A percentile compares a stretch with the other conserved stretches of the same genome.
Conservation (phyloP, 2,797 vertebrate species). For the Periophthalmus magnuspinnatus region DNA sequence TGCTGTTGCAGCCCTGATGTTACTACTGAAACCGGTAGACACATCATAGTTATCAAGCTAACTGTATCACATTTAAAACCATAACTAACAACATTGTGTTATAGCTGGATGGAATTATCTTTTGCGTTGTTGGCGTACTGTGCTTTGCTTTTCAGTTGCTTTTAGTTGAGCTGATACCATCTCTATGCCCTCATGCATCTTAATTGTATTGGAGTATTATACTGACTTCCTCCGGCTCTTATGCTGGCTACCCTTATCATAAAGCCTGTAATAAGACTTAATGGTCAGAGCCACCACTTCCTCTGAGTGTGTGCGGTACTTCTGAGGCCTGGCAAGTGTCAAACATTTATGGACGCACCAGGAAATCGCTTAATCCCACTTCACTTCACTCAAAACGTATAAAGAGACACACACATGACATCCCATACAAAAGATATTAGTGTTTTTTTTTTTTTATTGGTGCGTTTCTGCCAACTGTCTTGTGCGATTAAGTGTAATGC, state of each 20-base stretch:
- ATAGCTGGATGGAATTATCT: slow-evolving; percentile 28
- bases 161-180: slow-evolving; percentile 61
- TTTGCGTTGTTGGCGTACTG: slow-evolving; percentile 23
- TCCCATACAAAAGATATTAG: slow-evolving; percentile 19
- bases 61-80: slow-evolving; percentile 23
- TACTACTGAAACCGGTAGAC: background rate
- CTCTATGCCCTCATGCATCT: slow-evolving; percentile 55
- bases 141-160: slow-evolving; percentile 28
- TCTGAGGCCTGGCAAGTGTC: slow-evolving; percentile 57
- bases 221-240: slow-evolving; percentile 49
- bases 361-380: slow-evolving; percentile 30
- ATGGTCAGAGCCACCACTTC: slow-evolving; percentile 56
- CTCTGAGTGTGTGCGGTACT: slow-evolving; percentile 20
- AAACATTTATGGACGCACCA: slow-evolving; percentile 21
- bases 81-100: slow-evolving; percentile 24
- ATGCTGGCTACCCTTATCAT: slow-evolving; percentile 35
- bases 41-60: no score
- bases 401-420: slow-evolving; percentile 14
- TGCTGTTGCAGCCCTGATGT: background rate
- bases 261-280: slow-evolving; percentile 57
- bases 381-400: slow-evolving; percentile 20
- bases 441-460: slow-evolving; percentile 15
- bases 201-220: slow-evolving; percentile 67
- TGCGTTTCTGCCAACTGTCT: slow-evolving; percentile 15
- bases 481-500: slow-evolving; percentile 18